These are phyloP conservation scores for Sarcophilus harrisii DNA, from an alignment of 2,797 vertebrate genomes.

Conservation along the genomic window DNA sequence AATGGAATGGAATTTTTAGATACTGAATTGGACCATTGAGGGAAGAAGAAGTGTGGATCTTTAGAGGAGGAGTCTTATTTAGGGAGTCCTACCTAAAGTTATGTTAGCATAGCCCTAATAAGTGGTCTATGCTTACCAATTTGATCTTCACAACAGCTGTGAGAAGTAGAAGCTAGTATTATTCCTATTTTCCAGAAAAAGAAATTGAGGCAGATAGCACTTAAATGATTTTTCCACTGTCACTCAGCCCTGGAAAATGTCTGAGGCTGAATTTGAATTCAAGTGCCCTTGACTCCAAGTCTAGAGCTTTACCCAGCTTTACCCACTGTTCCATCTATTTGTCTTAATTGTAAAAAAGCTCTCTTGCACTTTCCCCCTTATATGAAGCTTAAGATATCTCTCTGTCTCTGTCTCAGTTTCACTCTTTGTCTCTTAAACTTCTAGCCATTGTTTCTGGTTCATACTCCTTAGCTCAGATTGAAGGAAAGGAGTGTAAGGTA, in stretches of 20 bases:
- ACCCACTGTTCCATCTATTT: neutral
- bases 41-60: neutral
- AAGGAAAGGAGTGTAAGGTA: neutral
- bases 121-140: neutral
- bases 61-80: neutral
- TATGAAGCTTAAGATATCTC: neutral
- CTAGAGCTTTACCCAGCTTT: neutral
- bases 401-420: neutral
- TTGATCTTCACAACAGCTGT: neutral
- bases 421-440: neutral
- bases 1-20: neutral
- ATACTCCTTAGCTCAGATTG: neutral
- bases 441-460: neutral
- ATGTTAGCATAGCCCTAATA: neutral
- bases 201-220: neutral
- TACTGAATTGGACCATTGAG: neutral
- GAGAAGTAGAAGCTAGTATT: neutral
- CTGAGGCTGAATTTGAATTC: too few relatives aligned
- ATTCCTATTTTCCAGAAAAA: neutral
- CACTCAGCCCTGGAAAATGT: too few relatives aligned
- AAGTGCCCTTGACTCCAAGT: neutral
- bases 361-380: neutral
- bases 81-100: neutral
- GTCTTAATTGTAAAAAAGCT: neutral
- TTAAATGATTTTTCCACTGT: too few relatives aligned